Evolutionary conservation across 2,888 invertebrate species (phyloP), one percentile per base, ranked within the genome.

Genomic region (Panopea generosa): DNA sequence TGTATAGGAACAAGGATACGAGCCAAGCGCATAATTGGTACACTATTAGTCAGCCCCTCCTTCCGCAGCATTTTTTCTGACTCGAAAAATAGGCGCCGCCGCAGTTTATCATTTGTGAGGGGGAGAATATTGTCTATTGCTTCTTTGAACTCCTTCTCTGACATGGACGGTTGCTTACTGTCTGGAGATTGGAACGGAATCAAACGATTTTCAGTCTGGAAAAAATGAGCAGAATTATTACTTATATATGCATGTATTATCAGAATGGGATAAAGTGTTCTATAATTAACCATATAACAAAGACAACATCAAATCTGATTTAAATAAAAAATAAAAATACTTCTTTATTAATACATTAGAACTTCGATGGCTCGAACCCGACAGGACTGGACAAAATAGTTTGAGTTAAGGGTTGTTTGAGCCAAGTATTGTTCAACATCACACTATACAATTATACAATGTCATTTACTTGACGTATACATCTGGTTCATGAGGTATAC

Each of bases 1-100:
- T n/a, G n/a, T n/a, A n/a, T n/a, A n/a, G n/a, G 29, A 16, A 9
- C 56, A 86, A 89, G 89, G 89, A 90, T 90, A 91, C 90, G 91
- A 40, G 90, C 85, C n/a, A 90, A 81, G 40, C 89, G 81, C 83
- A 85, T 86, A 22, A 90, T 85, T 18, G 91, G 87, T 2, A 90
- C 88, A 57, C 81, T 78, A 20, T 83, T 78, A 6, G 74, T 62
- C 11, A 86, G 78, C 1, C 88, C 89, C 68, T 90, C 90, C 43
- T 76, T 68, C 20, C 81, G 59, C 6, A 82, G 77, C 27, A 87
- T 85, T 26, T 83, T 82, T 76, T 89, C 88, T 2, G 91, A 77
- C 83, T 92, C 90, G 50, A 79, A 72, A 70, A 82, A 91, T 11
- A 92, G 84, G 18, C 88, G 80, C 40, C 84, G 75, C 14, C 90